Evolutionary conservation across 2,888 invertebrate species (phyloP).

Genomic region (Microctonus aethiopoides): DNA sequence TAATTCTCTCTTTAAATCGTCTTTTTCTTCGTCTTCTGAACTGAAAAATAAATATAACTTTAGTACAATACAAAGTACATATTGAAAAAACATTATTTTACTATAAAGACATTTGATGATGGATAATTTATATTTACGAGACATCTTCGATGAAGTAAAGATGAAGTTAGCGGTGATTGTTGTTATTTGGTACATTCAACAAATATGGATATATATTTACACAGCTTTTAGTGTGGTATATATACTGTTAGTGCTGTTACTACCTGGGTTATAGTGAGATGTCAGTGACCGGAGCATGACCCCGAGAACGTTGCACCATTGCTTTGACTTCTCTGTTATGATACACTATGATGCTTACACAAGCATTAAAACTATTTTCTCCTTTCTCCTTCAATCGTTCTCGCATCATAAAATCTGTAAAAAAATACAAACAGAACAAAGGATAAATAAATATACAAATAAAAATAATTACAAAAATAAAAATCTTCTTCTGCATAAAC

Average conservation of each 20-base stretch:
- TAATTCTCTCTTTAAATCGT: too few species aligned
- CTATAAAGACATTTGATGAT: too few species aligned
- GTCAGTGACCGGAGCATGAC: slow-evolving; percentile 65
- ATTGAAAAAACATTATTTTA: too few species aligned
- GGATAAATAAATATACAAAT: background rate
- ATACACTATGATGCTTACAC: background rate
- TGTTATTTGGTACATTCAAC: background rate
- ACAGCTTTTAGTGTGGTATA: background rate
- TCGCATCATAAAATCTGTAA: slow-evolving; percentile 20
- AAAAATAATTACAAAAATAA: background rate
- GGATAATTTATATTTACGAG: background rate
- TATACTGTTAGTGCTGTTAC: slow-evolving; percentile 17
- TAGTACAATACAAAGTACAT: too few species aligned
- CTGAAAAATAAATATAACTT: too few species aligned
- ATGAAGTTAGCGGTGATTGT: background rate
- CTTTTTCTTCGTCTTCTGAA: too few species aligned
- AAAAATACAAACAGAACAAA: background rate
- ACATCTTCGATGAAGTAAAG: background rate
- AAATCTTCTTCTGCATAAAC: too few species aligned
- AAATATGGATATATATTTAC: background rate
- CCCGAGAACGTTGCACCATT: slow-evolving; percentile 62
- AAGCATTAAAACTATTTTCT: background rate
- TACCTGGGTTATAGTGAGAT: slow-evolving; percentile 52
- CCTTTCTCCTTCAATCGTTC: slow-evolving; percentile 19
- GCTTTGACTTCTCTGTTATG: slow-evolving; percentile 40